phyloP scores from a whole-genome alignment of 2,888 invertebrate species.

The Myathropa florea region DNA sequence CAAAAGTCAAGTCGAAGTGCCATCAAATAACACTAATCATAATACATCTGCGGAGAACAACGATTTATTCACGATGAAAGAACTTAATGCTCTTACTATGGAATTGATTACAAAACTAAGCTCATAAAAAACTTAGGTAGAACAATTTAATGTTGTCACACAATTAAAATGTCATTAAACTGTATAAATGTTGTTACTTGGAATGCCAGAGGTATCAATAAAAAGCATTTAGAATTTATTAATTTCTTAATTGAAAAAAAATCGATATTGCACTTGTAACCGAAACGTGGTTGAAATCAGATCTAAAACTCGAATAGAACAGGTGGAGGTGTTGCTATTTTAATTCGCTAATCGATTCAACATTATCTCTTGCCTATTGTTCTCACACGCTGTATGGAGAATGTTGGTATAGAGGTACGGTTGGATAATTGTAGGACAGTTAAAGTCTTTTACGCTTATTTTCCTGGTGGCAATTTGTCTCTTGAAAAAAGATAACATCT shows the following conservation, averaged over 20 bases:
- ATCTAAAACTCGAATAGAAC: background rate
- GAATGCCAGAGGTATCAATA: no score
- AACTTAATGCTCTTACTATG: slow-evolving; percentile 24
- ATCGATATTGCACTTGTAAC: slow-evolving; percentile 21
- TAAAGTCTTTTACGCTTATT: slow-evolving; percentile 6
- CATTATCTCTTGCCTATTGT: slow-evolving; percentile 8
- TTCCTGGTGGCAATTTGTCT: background rate
- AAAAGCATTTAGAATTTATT: slow-evolving; percentile 9
- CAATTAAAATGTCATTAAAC: slow-evolving; percentile 27
- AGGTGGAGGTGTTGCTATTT: slow-evolving; percentile 17
- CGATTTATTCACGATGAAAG: slow-evolving; percentile 16
- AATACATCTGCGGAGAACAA: background rate
- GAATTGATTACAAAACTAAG: slow-evolving; percentile 16
- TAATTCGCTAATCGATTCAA: slow-evolving; percentile 21
- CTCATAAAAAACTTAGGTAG: slow-evolving; percentile 3
- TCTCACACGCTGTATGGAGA: background rate
- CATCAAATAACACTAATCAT: background rate
- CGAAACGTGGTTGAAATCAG: slow-evolving; percentile 21
- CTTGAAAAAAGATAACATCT: background rate
- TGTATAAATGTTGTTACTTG: slow-evolving; percentile 33
- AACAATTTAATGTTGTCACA: slow-evolving; percentile 36
- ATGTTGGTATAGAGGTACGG: slow-evolving; percentile 9
- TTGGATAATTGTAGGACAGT: slow-evolving; percentile 6
- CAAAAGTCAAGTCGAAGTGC: background rate
- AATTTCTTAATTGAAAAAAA: slow-evolving; percentile 14